Evolutionary conservation across 1,140 invertebrate species (phyloP).

Genomic region (Lethocerus indicus): DNA sequence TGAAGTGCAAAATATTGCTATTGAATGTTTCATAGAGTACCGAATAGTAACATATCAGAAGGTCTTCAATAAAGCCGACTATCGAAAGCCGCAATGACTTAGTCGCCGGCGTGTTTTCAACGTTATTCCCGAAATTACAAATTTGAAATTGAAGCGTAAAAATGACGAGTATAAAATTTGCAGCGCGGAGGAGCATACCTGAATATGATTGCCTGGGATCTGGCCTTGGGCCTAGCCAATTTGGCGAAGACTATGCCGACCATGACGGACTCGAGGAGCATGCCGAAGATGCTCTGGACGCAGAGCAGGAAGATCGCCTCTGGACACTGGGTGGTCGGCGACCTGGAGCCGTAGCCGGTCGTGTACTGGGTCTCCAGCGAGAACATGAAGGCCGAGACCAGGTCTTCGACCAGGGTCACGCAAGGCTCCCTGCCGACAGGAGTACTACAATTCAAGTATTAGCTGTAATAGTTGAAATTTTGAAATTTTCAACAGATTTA

Average conservation of each 20-base stretch:
- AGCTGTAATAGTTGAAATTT: too few relatives aligned
- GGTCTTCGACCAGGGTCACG: slow-evolving; percentile 33
- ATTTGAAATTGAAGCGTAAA: too few relatives aligned
- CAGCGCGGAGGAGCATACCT: slow-evolving; percentile 27
- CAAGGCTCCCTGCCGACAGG: slow-evolving; percentile 26
- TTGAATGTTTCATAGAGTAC: too few relatives aligned
- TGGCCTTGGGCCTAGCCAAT: slow-evolving; percentile 45
- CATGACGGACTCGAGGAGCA: slow-evolving; percentile 34
- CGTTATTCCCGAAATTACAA: too few relatives aligned
- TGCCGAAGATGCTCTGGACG: slow-evolving; percentile 48
- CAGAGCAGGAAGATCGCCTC: slow-evolving; percentile 50
- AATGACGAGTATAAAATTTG: too few relatives aligned
- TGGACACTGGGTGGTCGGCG: slow-evolving; percentile 47
- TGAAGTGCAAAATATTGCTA: too few relatives aligned
- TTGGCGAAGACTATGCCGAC: slow-evolving; percentile 47
- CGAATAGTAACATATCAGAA: too few relatives aligned
- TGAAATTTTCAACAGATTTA: too few relatives aligned
- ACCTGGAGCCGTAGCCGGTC: slow-evolving; percentile 37
- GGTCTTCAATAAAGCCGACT: too few relatives aligned
- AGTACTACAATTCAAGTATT: too few relatives aligned
- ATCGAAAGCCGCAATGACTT: too few relatives aligned
- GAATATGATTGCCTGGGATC: slow-evolving; percentile 48
- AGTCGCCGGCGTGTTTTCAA: too few relatives aligned
- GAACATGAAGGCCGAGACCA: slow-evolving; percentile 40
- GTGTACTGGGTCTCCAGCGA: slow-evolving; percentile 45